Conservation (phyloP, 2,888 invertebrate genomes). For the Aproaerema taeniolella region DNA sequence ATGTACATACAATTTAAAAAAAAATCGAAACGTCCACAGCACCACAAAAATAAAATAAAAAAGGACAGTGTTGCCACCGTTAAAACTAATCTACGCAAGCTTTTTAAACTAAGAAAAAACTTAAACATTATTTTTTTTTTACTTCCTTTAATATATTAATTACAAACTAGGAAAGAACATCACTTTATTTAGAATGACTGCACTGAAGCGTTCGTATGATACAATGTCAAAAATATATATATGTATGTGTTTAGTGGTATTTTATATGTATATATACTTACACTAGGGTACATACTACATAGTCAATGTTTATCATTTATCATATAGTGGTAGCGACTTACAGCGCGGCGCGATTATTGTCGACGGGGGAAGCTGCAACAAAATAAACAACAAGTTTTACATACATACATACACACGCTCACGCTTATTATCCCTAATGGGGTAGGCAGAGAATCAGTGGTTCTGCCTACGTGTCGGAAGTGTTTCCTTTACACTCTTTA, state of each 20-base stretch:
- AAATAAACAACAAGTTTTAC: slow-evolving; percentile 18
- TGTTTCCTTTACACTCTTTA: neutral
- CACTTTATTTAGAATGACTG: slow-evolving; percentile 19
- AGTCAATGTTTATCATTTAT: no score
- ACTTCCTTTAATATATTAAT: neutral
- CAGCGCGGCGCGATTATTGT: slow-evolving; percentile 60
- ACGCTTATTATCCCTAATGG: no score
- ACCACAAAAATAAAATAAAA: neutral
- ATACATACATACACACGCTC: no score
- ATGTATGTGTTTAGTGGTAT: slow-evolving; percentile 1
- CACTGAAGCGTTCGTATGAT: slow-evolving; percentile 25
- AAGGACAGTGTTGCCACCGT: neutral
- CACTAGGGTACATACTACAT: slow-evolving; percentile 29
- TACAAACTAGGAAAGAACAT: slow-evolving; percentile 7
- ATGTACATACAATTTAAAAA: no score
- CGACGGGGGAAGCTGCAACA: slow-evolving; percentile 64
- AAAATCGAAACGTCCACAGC: no score
- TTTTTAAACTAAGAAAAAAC: neutral
- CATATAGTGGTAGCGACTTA: slow-evolving; percentile 24
- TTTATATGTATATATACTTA: slow-evolving; percentile 37
- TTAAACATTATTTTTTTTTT: slow-evolving; percentile 1
- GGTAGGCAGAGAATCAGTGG: no score
- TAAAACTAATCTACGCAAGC: neutral
- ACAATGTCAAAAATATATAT: slow-evolving; percentile 38
- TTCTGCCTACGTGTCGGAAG: neutral